Evolutionary conservation across 2,888 invertebrate genomes (phyloP), one percentile per base, ranked within the genome.

Genomic region (Spisula solida): DNA sequence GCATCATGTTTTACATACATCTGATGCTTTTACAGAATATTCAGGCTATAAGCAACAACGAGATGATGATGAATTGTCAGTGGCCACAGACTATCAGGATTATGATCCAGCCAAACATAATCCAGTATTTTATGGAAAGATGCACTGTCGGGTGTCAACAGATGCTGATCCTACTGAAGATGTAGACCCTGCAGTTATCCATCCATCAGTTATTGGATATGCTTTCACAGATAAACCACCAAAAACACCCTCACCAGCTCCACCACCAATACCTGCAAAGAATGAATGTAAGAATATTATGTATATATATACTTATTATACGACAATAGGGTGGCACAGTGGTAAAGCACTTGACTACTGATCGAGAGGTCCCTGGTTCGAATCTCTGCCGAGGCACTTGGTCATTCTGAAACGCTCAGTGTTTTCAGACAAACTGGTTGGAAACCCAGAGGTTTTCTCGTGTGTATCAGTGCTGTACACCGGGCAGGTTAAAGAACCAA

Each of bases 51-150:
- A 91, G 70, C 94, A 94, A 79, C 93, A 92, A 86, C 88, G 85
- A 79, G 95, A 95, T 81, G 95, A 96, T 86, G 95, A 95, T 90
- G 90, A 87, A 20, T 82, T 90, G 41, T 95, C 96, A 12, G 93
- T 95, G 0, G 79, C 92, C 16, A 95, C 95, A 88, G 95, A 95
- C 41, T 95, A 95, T 87, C 89, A 92, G 84, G 95, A 96, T 88
- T 96, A 94, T 94, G 96, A 96, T 93, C 94, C 96, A 25, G 88
- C 95, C 16, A 94, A 93, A 88, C 95, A 96, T 88, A 94, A 94
- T 81, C 96, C 96, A 1, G 96, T 96, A 0, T 96, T 96, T 87
- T 96, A 95, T 94, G 96, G 96, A 5, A 94, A 93, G 41, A 95
- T 96, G 95, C 94, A 95, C 85, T 89, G 93, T 41, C 89, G 84